Evolutionary conservation across 2,113 vertebrate genomes (phyloP), one percentile per base, ranked within the genome.

Genomic region (Osmerus eperlanus): DNA sequence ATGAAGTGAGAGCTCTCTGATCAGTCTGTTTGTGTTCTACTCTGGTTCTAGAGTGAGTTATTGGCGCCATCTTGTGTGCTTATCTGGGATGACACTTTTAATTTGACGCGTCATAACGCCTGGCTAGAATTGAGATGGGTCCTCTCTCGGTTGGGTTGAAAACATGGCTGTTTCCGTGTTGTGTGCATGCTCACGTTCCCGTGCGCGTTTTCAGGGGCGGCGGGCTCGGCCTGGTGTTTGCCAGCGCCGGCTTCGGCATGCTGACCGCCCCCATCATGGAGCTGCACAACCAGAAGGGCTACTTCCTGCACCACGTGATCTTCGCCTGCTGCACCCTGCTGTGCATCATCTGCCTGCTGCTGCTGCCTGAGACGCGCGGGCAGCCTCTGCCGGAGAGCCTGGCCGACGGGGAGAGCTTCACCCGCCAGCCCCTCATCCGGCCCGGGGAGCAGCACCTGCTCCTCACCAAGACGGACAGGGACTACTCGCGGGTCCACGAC

Each of bases 251-350:
- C 53, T 98, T 99, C 0, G 97, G 97, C 28, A 97, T 96, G 94
- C 90, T 98, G 78, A 98, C 97, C 0, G 96, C 96, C 0, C 96
- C 97, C 56, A 97, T 99, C 87, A 98, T 99, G 90, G 97, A 99
- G 84, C 96, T 99, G 13, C 97, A 99, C 91, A 99, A 99, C 92
- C 96, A 98, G 92, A 98, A 98, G 86, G 97, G 97, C 74, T 99
- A 98, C 91, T 99, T 99, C 90, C 92, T 99, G 72, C 97, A 98
- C 78, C 97, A 98, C 0, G 93, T 99, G 87, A 98, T 99, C 92
- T 98, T 98, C 0, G 96, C 97, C 82, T 98, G 97, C 92, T 99
- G 96, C 89, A 98, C 97, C 0, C 94, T 99, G 83, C 94, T 99
- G 88, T 99, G 97, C 91, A 99, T 98, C 91, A 99, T 98, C 90